Conservation (phyloP, 2,113 vertebrate genomes). For the Gambusia affinis region DNA sequence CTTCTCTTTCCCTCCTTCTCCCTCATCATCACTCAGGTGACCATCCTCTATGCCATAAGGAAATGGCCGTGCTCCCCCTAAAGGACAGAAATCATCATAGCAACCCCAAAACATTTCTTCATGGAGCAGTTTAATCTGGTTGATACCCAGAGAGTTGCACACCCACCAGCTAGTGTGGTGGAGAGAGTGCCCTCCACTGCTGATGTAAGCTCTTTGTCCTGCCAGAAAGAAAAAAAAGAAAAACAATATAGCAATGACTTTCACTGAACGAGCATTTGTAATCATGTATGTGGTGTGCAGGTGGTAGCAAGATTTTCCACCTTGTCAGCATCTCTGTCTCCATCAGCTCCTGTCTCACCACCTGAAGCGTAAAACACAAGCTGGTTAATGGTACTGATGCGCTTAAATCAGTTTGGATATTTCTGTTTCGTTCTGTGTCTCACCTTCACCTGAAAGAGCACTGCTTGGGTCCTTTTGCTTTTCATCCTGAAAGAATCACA, state of each 20-base stretch:
- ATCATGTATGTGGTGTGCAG: neutral
- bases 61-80: constrained; percentile 7
- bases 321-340: constrained; percentile 28
- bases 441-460: constrained; percentile 37
- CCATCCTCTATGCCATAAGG: constrained; percentile 15
- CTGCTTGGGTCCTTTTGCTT: constrained; percentile 19
- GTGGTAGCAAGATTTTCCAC: constrained; percentile 19
- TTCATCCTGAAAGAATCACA: constrained; percentile 45
- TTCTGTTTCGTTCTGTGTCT: constrained; percentile 1
- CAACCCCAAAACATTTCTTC: neutral
- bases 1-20: constrained; percentile 44
- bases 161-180: constrained; percentile 24
- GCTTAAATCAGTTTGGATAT: neutral
- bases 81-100: constrained; percentile 18
- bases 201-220: constrained; percentile 27
- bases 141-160: neutral
- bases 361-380: constrained; percentile 12
- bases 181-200: constrained; percentile 2
- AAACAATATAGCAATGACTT: neutral
- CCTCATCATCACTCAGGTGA: constrained; percentile 65
- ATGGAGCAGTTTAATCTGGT: neutral
- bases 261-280: neutral
- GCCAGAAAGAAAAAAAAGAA: neutral
- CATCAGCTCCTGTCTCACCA: constrained; percentile 22
- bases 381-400: neutral